Conservation (phyloP, 2,888 invertebrate genomes). For the Palloptera scutellata region DNA sequence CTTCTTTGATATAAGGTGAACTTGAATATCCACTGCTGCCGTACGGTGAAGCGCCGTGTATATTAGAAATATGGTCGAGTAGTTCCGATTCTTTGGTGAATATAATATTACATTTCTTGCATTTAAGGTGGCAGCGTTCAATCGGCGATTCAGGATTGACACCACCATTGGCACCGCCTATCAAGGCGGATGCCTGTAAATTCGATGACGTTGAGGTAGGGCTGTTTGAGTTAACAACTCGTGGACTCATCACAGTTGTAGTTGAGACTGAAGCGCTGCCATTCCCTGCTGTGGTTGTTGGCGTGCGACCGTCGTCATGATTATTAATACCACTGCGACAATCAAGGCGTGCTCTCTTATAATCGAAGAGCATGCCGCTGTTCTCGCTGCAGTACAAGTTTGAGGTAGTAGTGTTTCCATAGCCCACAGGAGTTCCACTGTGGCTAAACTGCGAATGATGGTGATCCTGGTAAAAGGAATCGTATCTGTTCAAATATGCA, state of each 20-base stretch:
- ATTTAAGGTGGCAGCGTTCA: slow-evolving; percentile 68
- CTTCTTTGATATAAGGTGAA: slow-evolving; percentile 60
- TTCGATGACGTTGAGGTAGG: slow-evolving; percentile 58
- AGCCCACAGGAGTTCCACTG: neutral
- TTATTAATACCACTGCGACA: too few relatives aligned
- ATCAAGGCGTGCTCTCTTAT: too few relatives aligned
- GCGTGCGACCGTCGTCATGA: neutral
- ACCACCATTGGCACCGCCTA: slow-evolving; percentile 44
- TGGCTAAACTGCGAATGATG: slow-evolving; percentile 44
- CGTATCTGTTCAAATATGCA: slow-evolving; percentile 60
- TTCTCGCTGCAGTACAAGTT: slow-evolving; percentile 26
- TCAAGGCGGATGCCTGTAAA: slow-evolving; percentile 45
- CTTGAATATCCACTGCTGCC: slow-evolving; percentile 58
- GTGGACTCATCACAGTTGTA: slow-evolving; percentile 57
- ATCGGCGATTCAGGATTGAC: slow-evolving; percentile 55
- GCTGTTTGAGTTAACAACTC: slow-evolving; percentile 63
- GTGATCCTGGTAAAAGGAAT: slow-evolving; percentile 61
- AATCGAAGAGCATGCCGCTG: too few relatives aligned
- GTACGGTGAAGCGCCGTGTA: slow-evolving; percentile 67
- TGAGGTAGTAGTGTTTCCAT: slow-evolving; percentile 33
- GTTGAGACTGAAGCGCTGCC: slow-evolving; percentile 26
- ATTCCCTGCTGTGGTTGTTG: slow-evolving; percentile 7
- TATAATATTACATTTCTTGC: slow-evolving; percentile 84
- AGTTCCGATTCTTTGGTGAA: slow-evolving; percentile 79
- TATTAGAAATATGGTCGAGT: slow-evolving; percentile 77